phyloP scores from a whole-genome alignment of 2,113 vertebrate species.

The Raja brachyura region DNA sequence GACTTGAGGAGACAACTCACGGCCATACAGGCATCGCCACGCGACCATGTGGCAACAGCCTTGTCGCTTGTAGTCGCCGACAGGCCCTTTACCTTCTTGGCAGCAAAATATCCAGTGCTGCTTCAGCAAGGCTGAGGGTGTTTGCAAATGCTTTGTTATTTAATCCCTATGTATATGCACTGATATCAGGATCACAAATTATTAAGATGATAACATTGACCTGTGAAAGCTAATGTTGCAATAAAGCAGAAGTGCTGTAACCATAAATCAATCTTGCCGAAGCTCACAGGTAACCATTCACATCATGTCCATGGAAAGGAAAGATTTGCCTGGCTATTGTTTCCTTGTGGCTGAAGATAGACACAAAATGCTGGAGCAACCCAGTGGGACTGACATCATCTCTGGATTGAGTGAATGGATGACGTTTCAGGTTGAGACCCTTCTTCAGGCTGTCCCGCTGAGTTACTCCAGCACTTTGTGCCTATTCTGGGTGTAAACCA shows the following conservation, averaged over 20 bases:
- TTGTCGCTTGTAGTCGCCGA: too few species aligned
- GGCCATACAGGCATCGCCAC: too few species aligned
- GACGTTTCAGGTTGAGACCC: too few species aligned
- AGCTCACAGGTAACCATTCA: not conserved
- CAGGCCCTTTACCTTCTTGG: too few species aligned
- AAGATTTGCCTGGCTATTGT: not conserved
- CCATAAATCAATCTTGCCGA: not conserved
- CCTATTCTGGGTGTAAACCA: too few species aligned
- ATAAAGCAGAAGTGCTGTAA: not conserved
- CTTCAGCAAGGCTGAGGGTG: not conserved
- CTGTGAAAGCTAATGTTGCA: not conserved
- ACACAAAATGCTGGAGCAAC: too few species aligned
- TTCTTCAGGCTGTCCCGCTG: too few species aligned
- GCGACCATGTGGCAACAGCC: too few species aligned
- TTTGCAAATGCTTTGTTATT: not conserved
- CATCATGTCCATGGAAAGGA: not conserved
- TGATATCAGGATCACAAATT: not conserved
- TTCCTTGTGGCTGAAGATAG: not conserved
- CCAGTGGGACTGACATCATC: too few species aligned
- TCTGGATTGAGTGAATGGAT: too few species aligned
- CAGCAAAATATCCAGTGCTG: not conserved
- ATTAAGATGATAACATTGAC: not conserved
- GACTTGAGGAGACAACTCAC: too few species aligned
- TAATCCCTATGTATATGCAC: not conserved
- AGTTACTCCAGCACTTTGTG: too few species aligned